A percentile compares a stretch with the other conserved stretches of the same genome.
phyloP scores from a whole-genome alignment of 1,140 invertebrate genomes.

The Berghia stephanieae region DNA sequence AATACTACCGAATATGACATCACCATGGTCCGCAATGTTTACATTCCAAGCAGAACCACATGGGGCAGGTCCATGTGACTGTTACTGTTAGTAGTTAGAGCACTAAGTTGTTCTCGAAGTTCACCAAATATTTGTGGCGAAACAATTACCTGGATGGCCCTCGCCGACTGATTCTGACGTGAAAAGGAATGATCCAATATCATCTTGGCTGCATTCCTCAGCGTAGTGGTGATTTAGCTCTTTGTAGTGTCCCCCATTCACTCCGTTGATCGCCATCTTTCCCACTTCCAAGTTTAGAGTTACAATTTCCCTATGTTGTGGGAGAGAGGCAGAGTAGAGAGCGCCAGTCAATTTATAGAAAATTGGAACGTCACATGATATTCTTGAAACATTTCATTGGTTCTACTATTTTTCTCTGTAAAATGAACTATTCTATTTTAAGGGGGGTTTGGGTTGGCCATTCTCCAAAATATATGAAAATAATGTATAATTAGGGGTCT shows the following conservation, averaged over 20 bases:
- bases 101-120: not conserved
- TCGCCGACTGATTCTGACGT: constrained; percentile 98
- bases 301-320: constrained; percentile 36
- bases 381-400: constrained; percentile 34
- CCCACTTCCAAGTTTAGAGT: constrained; percentile 12
- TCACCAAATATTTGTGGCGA: not conserved
- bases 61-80: too few relatives aligned
- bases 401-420: not conserved
- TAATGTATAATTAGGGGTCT: not conserved
- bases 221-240: constrained; percentile 63
- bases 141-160: constrained; percentile 85
- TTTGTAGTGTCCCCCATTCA: constrained; percentile 49
- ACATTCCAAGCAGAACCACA: too few relatives aligned
- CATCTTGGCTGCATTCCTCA: constrained; percentile 55
- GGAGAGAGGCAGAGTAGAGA: constrained; percentile 54
- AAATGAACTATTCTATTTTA: not conserved
- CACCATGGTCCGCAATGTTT: too few relatives aligned
- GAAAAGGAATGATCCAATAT: constrained; percentile 80
- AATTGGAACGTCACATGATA: constrained; percentile 41
- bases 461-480: not conserved
- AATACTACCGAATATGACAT: too few relatives aligned
- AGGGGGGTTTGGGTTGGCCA: not conserved
- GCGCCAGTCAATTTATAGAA: constrained; percentile 42
- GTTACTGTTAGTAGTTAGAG: not conserved
- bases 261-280: constrained; percentile 48